Percentiles rank a stretch among this genome's conserved stretches.
Conservation (phyloP, 2,113 vertebrate genomes). For the Gasterosteus aculeatus region DNA sequence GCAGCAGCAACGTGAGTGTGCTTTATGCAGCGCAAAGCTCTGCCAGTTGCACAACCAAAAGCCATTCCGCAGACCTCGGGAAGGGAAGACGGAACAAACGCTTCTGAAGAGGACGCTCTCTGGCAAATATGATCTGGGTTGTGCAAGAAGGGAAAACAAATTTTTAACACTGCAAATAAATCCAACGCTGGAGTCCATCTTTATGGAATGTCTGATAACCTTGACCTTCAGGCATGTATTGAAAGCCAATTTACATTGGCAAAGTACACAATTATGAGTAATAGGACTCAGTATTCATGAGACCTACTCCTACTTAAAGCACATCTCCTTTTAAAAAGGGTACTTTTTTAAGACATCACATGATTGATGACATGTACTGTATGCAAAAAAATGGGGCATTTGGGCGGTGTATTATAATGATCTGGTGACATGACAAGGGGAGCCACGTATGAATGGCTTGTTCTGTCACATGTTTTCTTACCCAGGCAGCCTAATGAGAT, state of each 20-base stretch:
- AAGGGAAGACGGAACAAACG: conserved; percentile 7
- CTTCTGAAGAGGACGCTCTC: conserved; percentile 4
- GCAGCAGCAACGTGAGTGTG: conserved; percentile 22
- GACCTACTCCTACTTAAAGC: neutral
- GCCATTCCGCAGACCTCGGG: conserved; percentile 14
- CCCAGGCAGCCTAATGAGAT: neutral
- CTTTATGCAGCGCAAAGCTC: conserved; percentile 37
- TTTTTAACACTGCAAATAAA: neutral
- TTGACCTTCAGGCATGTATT: neutral
- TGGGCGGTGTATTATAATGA: too few relatives aligned
- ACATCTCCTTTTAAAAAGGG: neutral
- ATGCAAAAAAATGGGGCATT: too few relatives aligned
- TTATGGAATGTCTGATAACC: neutral
- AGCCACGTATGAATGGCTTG: too few relatives aligned
- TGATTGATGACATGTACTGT: neutral
- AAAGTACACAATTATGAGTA: neutral
- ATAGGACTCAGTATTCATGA: neutral
- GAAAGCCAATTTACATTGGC: neutral
- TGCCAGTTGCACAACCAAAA: conserved; percentile 31
- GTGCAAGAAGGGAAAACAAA: neutral
- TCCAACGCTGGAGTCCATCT: neutral
- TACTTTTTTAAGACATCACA: neutral
- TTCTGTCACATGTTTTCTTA: neutral
- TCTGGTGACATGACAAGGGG: too few relatives aligned
- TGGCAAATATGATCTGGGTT: conserved; percentile 5